These are phyloP conservation scores for Cyanoliseus patagonus DNA, from an alignment of 2,113 vertebrate genomes.

Conservation along the genomic window DNA sequence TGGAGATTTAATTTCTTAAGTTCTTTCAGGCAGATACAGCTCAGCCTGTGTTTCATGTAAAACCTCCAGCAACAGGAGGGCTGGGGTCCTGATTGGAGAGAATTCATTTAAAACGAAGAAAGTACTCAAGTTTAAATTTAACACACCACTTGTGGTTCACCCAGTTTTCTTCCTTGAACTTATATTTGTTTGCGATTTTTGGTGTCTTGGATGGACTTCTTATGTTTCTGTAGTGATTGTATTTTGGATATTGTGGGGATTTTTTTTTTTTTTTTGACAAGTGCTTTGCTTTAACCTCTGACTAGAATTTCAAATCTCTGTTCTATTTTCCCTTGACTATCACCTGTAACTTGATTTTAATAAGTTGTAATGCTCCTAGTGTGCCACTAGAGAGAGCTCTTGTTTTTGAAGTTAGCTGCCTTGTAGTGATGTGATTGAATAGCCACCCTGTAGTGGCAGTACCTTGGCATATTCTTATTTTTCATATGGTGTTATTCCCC, in stretches of 20 bases:
- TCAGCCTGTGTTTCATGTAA: background rate
- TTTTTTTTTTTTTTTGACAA: background rate
- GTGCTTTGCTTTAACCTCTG: background rate
- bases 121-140: background rate
- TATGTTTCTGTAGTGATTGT: background rate
- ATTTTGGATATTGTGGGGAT: background rate
- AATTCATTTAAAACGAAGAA: background rate
- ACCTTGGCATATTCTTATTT: background rate
- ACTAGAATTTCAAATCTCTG: background rate
- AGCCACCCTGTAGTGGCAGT: background rate
- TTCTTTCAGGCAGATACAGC: background rate
- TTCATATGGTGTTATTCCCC: background rate
- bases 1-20: background rate
- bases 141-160: background rate
- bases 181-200: background rate
- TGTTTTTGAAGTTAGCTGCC: background rate
- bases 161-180: background rate
- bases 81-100: background rate
- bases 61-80: background rate
- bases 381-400: constrained; percentile 49
- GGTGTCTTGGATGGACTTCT: background rate
- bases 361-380: background rate
- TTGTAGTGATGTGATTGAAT: background rate
- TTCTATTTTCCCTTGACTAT: background rate
- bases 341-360: background rate